Evolutionary conservation across 2,113 vertebrate species (phyloP), one percentile per base, ranked within the genome.

Genomic region (Ardeotis arabs): DNA sequence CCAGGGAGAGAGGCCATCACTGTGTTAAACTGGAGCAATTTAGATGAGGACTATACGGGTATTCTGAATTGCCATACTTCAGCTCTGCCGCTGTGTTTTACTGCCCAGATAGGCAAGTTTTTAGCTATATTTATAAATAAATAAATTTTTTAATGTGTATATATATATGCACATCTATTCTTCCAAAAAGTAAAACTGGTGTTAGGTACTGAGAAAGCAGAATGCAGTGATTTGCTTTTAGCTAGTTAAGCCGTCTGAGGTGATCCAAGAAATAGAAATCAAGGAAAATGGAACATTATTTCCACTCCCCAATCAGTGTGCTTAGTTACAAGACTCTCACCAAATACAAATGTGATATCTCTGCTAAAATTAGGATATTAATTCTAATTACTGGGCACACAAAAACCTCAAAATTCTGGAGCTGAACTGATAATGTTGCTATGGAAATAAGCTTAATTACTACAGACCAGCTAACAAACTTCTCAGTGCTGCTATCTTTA

Each of bases 341-440:
- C 93, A 96, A 97, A 94, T 37, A 87, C 37, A 80, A 89, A 69
- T 21, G 11, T 62, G 84, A 29, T 87, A 93, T 90, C 52, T 91
- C 77, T 81, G 84, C 93, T 96, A 95, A 95, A 92, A 95, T 95
- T 91, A 96, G 95, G 70, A 84, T 97, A 88, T 83, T 90, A 89
- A 81, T 91, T 95, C 85, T 93, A 93, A 97, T 79, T 85, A 95
- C n/a, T 33, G 9, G 70, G 91, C 76, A 90, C 89, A 95, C 6
- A 91, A 78, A 91, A 93, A 75, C 72, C 73, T 92, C 62, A 25
- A 87, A 37, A 75, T 72, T 50, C 88, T 67, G 27, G 52, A 85
- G 56, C 18, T 29, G 77, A 92, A 83, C 75, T 84, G 94, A 95
- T 93, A 96, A 92, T 25, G 80, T 96, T 93, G 60, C 94, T 29